These are phyloP conservation scores for Synanceia verrucosa DNA, from an alignment of 2,797 vertebrate genomes.

Conservation along the genomic window DNA sequence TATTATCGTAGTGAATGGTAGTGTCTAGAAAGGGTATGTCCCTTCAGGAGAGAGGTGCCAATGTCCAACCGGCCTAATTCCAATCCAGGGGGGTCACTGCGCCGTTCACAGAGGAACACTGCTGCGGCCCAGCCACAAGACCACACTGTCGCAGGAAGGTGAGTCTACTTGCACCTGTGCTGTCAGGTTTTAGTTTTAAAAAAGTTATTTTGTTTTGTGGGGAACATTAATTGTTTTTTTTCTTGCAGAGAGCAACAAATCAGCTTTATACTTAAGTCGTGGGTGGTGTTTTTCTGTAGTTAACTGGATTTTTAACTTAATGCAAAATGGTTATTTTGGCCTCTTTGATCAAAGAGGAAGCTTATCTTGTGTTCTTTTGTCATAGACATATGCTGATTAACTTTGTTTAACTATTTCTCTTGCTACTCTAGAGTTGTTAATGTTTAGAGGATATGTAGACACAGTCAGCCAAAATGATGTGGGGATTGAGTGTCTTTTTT, in stretches of 20 bases:
- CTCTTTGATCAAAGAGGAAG: slow-evolving; percentile 11
- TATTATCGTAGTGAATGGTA: slow-evolving; percentile 95
- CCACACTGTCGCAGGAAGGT: slow-evolving; percentile 97
- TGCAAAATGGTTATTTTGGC: neutral
- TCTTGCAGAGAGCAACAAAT: neutral
- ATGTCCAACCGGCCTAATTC: slow-evolving; percentile 99
- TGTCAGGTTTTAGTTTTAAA: neutral
- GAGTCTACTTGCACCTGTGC: slow-evolving; percentile 50
- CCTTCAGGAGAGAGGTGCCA: slow-evolving; percentile 99
- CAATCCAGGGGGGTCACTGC: slow-evolving; percentile 99
- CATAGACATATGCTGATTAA: slow-evolving; percentile 20
- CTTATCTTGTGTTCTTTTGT: slow-evolving; percentile 21
- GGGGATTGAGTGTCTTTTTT: slow-evolving; percentile 29
- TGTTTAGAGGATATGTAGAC: slow-evolving; percentile 23
- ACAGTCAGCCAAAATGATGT: slow-evolving; percentile 21
- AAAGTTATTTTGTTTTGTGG: neutral
- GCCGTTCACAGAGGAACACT: slow-evolving; percentile 99
- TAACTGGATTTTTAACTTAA: neutral
- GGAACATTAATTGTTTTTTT: neutral
- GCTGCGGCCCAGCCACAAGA: slow-evolving; percentile 99
- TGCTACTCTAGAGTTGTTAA: slow-evolving; percentile 27
- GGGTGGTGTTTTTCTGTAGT: slow-evolving; percentile 1
- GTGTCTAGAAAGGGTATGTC: slow-evolving; percentile 99
- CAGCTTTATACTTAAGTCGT: neutral
- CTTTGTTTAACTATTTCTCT: slow-evolving; percentile 27